Evolutionary conservation across 2,113 vertebrate genomes (phyloP).

Genomic region (Sturnira hondurensis): DNA sequence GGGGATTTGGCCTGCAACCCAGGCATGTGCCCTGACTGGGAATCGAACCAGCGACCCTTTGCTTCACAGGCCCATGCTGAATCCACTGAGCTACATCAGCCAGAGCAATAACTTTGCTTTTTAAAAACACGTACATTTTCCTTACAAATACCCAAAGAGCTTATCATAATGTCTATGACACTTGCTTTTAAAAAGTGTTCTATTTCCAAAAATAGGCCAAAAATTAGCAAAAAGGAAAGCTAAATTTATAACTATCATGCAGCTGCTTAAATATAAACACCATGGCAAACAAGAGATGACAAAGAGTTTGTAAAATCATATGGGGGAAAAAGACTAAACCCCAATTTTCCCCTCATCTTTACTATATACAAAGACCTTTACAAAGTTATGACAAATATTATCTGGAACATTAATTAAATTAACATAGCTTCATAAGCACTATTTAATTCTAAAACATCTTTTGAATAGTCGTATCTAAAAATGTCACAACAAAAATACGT

Average conservation of each 20-base stretch:
- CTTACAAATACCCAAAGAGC: background rate
- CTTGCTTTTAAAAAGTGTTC: conserved; percentile 47
- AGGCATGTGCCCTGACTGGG: too few relatives aligned
- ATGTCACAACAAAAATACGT: background rate
- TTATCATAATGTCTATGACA: conserved; percentile 22
- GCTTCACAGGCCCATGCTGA: too few relatives aligned
- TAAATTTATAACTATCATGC: conserved; percentile 41
- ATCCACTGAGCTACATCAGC: too few relatives aligned
- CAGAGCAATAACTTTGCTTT: conserved; percentile 8
- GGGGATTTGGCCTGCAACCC: too few relatives aligned
- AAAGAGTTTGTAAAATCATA: background rate
- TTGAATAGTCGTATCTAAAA: background rate
- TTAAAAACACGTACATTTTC: background rate
- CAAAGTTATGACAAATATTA: background rate
- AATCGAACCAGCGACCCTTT: too few relatives aligned
- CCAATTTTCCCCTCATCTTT: background rate
- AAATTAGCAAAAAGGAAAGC: conserved; percentile 55
- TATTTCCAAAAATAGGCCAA: conserved; percentile 40
- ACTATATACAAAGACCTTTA: background rate
- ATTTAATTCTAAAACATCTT: background rate
- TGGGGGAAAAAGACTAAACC: background rate
- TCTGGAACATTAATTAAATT: background rate
- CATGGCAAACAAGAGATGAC: background rate
- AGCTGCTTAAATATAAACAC: conserved; percentile 50
- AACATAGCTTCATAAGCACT: background rate